Evolutionary conservation across 30 jellyfish, hydroid and myxozoan species (phyloP), one percentile per base, ranked within the genome.

Genomic region (Hydractinia symbiolongicarpus): DNA sequence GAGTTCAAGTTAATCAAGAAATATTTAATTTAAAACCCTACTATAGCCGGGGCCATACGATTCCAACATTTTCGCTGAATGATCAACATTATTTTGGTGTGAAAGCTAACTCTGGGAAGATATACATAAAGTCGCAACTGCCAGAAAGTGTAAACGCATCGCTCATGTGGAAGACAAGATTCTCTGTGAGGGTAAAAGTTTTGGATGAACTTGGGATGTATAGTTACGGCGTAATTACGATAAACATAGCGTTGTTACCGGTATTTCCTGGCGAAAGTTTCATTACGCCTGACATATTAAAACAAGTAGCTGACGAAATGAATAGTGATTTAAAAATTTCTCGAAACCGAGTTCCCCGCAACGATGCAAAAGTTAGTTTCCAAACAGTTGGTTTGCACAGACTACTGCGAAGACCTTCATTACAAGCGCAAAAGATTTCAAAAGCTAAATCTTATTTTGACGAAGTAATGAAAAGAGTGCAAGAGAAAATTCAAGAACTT

Each of bases 381-480:
- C 56, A 10, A 19, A 77, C 89, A 1, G 79, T 78, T 53, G 93
- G 87, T 4, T 83, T 89, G n/a, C 96, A 89, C 77, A 70, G 94
- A 54, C 68, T 89, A 84, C 84, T 89, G 75, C 64, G 96, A 10
- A 51, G 72, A 53, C 94, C 96, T 5, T 77, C 91, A 15, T 83
- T 30, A 17, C 84, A 79, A 15, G 84, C 89, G 5, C 74, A 91
- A 54, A 79, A 73, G 77, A 66, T 89, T 6, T 89, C 96, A 9
- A 83, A 89, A 80, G 96, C 96, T 16, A 89, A 89, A 78, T 56
- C 84, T 77, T 89, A 76, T 70, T 89, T 89, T 68, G 96, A 89
- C 69, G 80, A 81, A 4, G 94, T 83, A 30, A 61, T 89, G 81
- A 84, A 89, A 74, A 89, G 81, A 61, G 71, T 89, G 51, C 86